Conservation (phyloP, 1,140 invertebrate genomes). For the Hylaeus anthracinus region DNA sequence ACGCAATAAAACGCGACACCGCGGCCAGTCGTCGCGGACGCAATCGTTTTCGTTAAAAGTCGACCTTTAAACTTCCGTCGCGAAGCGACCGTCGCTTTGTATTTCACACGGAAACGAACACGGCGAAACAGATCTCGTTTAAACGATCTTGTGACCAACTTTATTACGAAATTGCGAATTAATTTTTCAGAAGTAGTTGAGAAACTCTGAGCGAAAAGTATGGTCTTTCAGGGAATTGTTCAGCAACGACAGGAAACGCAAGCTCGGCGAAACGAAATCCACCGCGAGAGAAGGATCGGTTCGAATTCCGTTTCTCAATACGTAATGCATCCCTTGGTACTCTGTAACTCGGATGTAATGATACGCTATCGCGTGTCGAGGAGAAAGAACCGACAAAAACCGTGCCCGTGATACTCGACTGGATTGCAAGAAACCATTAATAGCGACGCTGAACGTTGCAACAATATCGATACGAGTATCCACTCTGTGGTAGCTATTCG, state of each 20-base stretch:
- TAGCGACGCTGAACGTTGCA: slow-evolving; percentile 1
- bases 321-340: slow-evolving; percentile 40
- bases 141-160: not conserved
- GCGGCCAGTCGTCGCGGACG: slow-evolving; percentile 41
- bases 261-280: slow-evolving; percentile 47
- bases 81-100: slow-evolving; percentile 8
- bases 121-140: slow-evolving; percentile 29
- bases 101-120: slow-evolving; percentile 36
- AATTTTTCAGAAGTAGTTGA: not conserved
- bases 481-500: not conserved
- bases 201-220: too few species aligned
- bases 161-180: not conserved
- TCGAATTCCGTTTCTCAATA: slow-evolving; percentile 59
- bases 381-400: slow-evolving; percentile 55
- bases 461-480: slow-evolving; percentile 2
- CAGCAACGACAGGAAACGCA: slow-evolving; percentile 40
- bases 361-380: slow-evolving; percentile 46
- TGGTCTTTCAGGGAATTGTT: not conserved
- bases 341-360: slow-evolving; percentile 49
- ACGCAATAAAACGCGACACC: slow-evolving; percentile 59
- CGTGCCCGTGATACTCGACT: not conserved
- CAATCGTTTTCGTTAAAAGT: slow-evolving; percentile 46
- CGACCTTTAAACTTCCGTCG: slow-evolving; percentile 36
- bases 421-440: slow-evolving; percentile 28
- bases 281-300: slow-evolving; percentile 28